Conservation (phyloP, 1,140 invertebrate species). For the Drosophila subobscura region DNA sequence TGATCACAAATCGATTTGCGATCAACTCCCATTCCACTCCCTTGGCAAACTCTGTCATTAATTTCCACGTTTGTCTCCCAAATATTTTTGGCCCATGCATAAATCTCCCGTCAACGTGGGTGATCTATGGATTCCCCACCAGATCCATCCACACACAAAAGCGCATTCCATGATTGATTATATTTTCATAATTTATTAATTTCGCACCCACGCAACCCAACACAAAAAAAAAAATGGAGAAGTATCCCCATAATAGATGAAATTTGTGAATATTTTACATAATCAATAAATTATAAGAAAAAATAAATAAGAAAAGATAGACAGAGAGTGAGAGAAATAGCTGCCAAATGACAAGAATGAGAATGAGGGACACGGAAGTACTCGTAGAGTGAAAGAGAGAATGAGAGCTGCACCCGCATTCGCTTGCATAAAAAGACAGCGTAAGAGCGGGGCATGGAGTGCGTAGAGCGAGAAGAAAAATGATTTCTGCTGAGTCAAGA, state of each 20-base stretch:
- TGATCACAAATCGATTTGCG: neutral
- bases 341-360: too few species aligned
- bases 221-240: conserved; percentile 2
- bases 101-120: conserved; percentile 41
- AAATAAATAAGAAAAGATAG: conserved; percentile 19
- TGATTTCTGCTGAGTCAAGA: conserved; percentile 67
- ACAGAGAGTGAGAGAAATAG: neutral
- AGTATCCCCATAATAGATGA: conserved; percentile 28
- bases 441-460: too few species aligned
- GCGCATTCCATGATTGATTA: conserved; percentile 66
- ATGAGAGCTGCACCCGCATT: too few species aligned
- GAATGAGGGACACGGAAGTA: too few species aligned
- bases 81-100: conserved; percentile 41
- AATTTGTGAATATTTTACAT: conserved; percentile 51
- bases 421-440: too few species aligned
- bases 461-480: conserved; percentile 5
- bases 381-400: too few species aligned
- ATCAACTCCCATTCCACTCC: conserved; percentile 7
- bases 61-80: conserved; percentile 21
- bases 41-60: neutral
- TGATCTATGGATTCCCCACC: conserved; percentile 28
- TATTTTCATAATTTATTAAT: conserved; percentile 64
- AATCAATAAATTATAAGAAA: conserved; percentile 64
- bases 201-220: conserved; percentile 34
- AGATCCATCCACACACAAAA: conserved; percentile 34